phyloP scores from a whole-genome alignment of 2,113 vertebrate species.

The Tachysurus vachellii region DNA sequence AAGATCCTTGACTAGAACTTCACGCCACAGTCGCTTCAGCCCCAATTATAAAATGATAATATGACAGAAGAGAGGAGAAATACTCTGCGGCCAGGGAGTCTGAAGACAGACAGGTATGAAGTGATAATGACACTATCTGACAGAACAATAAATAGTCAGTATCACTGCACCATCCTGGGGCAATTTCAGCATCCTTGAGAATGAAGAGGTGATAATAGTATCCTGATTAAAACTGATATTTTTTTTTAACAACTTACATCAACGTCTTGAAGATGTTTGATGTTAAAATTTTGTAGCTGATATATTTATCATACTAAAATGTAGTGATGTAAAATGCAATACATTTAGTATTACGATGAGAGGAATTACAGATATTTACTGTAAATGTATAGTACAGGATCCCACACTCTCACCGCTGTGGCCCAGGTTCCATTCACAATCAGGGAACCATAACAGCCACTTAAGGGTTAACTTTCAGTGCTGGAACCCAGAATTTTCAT shows the following conservation, averaged over 20 bases:
- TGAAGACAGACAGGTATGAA: not conserved
- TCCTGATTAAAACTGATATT: not conserved
- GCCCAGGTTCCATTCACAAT: too few relatives aligned
- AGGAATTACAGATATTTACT: not conserved
- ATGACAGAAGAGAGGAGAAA: not conserved
- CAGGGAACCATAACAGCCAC: too few relatives aligned
- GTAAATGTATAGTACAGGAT: too few relatives aligned
- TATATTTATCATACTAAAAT: not conserved
- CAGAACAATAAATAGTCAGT: constrained; percentile 1
- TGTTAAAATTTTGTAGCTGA: not conserved
- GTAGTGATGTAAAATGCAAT: not conserved
- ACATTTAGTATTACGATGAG: not conserved
- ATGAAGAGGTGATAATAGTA: not conserved
- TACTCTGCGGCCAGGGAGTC: not conserved
- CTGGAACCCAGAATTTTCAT: too few relatives aligned
- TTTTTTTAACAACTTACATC: not conserved
- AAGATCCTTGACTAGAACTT: constrained; percentile 9
- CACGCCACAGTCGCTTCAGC: not conserved
- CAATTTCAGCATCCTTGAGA: not conserved
- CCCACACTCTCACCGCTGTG: too few relatives aligned
- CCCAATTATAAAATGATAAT: constrained; percentile 21
- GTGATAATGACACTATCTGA: constrained; percentile 12
- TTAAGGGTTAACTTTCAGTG: too few relatives aligned
- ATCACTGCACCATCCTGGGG: not conserved
- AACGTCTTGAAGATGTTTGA: not conserved